These are phyloP conservation scores for Drosophila limbata DNA, from an alignment of 2,888 invertebrate genomes.

Conservation along the genomic window DNA sequence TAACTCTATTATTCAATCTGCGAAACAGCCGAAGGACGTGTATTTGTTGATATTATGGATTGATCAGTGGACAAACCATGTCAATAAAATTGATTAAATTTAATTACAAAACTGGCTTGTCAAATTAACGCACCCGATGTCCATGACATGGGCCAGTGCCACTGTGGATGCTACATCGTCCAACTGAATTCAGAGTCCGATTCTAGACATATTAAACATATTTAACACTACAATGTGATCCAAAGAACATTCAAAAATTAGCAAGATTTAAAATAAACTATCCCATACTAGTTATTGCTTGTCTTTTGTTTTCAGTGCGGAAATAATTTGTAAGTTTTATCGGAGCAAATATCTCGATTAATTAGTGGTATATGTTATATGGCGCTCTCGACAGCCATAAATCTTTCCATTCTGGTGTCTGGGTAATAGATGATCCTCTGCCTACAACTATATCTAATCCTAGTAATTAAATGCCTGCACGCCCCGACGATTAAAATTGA, in stretches of 20 bases:
- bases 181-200: conserved; percentile 51
- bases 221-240: conserved; percentile 28
- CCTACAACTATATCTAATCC: conserved; percentile 40
- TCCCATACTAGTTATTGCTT: conserved; percentile 14
- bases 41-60: conserved; percentile 12
- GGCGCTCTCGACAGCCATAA: conserved; percentile 24
- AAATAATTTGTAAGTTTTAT: conserved; percentile 58
- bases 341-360: conserved; percentile 39
- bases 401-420: conserved; percentile 37
- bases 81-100: conserved; percentile 61
- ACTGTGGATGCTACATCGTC: conserved; percentile 28
- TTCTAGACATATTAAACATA: conserved; percentile 23
- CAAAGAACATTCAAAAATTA: conserved; percentile 34
- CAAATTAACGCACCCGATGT: conserved; percentile 63
- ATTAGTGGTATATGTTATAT: conserved; percentile 34
- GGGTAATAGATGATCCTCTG: conserved; percentile 19
- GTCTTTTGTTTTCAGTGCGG: conserved; percentile 43
- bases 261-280: conserved; percentile 28
- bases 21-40: conserved; percentile 54
- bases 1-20: conserved; percentile 41
- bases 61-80: conserved; percentile 25
- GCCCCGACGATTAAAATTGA: conserved; percentile 69
- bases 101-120: conserved; percentile 68
- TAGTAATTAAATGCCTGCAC: conserved; percentile 73
- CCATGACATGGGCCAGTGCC: conserved; percentile 60